phyloP scores from a whole-genome alignment of 2,888 invertebrate genomes.

The Agonum fuliginosum region DNA sequence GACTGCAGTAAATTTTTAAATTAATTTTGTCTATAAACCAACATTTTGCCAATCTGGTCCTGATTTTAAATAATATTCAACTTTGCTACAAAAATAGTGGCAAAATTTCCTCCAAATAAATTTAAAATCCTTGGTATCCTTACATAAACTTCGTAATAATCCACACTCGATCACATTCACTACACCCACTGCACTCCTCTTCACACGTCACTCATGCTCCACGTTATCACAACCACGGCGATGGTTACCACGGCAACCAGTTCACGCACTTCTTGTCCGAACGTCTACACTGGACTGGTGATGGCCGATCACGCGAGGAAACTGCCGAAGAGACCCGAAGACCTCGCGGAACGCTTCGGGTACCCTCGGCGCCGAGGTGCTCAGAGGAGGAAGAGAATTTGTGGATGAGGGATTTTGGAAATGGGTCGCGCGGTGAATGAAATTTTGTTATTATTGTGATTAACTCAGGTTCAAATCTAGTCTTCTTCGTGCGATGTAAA shows the following conservation, averaged over 20 bases:
- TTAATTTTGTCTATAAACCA: too few relatives aligned
- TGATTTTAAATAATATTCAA: too few relatives aligned
- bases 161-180: background rate
- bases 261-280: background rate
- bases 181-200: background rate
- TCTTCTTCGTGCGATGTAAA: too few relatives aligned
- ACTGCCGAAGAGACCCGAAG: slow-evolving; percentile 10
- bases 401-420: background rate
- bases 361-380: background rate
- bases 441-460: too few relatives aligned
- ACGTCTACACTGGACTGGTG: slow-evolving; percentile 9
- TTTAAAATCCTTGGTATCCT: background rate
- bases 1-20: too few relatives aligned
- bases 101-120: background rate
- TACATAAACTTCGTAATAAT: background rate
- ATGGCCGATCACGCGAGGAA: background rate
- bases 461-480: too few relatives aligned
- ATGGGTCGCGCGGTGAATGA: slow-evolving; percentile 57
- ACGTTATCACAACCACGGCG: too few relatives aligned
- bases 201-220: slow-evolving; percentile 8
- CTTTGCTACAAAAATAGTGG: too few relatives aligned
- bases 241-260: too few relatives aligned
- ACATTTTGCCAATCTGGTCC: too few relatives aligned
- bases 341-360: background rate
- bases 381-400: background rate